Base-by-base conservation (phyloP, 1,140 invertebrate genomes). In the Lepeophtheirus salmonis region DNA sequence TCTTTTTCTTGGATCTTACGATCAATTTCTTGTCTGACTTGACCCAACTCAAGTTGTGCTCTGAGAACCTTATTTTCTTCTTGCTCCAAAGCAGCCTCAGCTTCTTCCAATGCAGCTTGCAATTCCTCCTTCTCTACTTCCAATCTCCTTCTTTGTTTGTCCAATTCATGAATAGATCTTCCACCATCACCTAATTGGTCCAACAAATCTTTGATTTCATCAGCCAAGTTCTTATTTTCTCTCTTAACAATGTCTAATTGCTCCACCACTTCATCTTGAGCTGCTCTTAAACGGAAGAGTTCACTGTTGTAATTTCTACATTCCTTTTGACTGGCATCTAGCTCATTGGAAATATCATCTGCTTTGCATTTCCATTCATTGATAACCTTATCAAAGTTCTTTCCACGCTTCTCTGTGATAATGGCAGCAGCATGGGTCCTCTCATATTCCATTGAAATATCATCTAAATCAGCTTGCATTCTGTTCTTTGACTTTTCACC, bases 381-480 rank as follows among this genome's bases (percentile, higher is more conserved):
- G 71, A 98, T 89, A 73, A 75, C 71, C 65, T 77, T 78, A 67
- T 79, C 78, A 67, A 80, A 79, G 64, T 69, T 70, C 63, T 78
- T 76, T 66, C 80, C 77, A 65, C 78, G 78, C 72, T 80, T 80
- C 67, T 79, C 79, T 23, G 79, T 66, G 18, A 72, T 66, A 60
- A 70, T 68, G 30, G 76, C 74, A 63, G 75, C 68, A 24, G 73
- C 68, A 61, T 75, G 76, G 4, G 76, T 72, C 54, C 75, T 70
- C 64, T 80, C 79, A 56, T 78, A 76, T 65, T 80, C 79, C 56
- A 80, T 72, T 62, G 75, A 71, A 41, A 79, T 70, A 65, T 80
- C 79, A 63, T 80, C 79, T 21, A 57, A 17, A 26, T 57, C 55
- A 30, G 55, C 26, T 57, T 25, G 14, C 1, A 57, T 80, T 66